Evolutionary conservation across 2,797 vertebrate genomes (phyloP), one percentile per base, ranked within the genome.

Genomic region (Australoheros facetus): DNA sequence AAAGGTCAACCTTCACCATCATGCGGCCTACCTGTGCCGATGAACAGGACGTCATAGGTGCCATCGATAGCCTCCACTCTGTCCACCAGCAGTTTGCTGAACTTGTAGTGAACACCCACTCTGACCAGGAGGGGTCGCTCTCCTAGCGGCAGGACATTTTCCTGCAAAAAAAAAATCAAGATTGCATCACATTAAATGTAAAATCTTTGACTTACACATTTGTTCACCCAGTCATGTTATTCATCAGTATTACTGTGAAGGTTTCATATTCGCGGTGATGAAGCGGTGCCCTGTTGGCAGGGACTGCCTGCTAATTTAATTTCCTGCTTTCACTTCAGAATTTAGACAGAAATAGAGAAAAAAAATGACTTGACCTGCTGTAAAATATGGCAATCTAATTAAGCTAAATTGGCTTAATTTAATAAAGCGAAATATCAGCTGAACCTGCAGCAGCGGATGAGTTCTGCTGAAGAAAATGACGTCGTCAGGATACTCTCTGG

Each of bases 381-480:
- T 71, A 56, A 82, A 80, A 73, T 51, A 69, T 12, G 3, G 11
- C 6, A 39, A 51, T 71, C 19, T 72, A 58, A 85, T 78, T 62
- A 48, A 74, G 79, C 70, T 55, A 77, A 53, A 80, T 55, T 7
- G 13, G 7, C 57, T 64, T 75, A 73, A 86, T 86, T 73, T 75
- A 56, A 83, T 78, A 32, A 83, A 55, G 32, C 57, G 30, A 84
- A 79, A 75, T 70, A 79, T 77, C 39, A 82, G 56, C n/a, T n/a
- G 70, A 85, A 94, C 94, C 94, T 94, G 90, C 45, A 94, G 80
- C 81, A 94, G 91, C 0, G 96, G 96, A 82, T 96, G 96, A 69
- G 95, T 96, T 72, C 96, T 93, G 88, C 95, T 96, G 84, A 96
- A 96, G 93, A 96, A 96, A 91, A 96, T 96, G 82, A 96, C 96